Base-by-base conservation (phyloP, 1,140 invertebrate species). In the Dendroctonus valens region DNA sequence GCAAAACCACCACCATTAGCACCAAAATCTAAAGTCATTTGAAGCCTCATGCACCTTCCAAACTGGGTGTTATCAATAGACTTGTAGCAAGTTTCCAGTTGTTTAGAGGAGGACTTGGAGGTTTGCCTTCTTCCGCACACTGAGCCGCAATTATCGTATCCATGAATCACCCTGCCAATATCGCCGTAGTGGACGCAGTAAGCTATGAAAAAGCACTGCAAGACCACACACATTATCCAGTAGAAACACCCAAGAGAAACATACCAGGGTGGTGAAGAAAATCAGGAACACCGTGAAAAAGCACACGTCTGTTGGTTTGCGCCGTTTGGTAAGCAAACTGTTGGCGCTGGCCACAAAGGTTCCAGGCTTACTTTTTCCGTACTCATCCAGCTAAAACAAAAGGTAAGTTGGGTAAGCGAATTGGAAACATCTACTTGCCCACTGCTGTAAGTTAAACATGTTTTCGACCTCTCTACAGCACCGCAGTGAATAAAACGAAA, bases 241-340 rank as follows among this genome's bases (percentile, higher is more conserved):
- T 26, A 26, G 26, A 26, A 26, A 57, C 41, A 40, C 12, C 39
- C 14, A n/a, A 37, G 6, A 7, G 7, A 37, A 15, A 81, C 81
- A 81, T 82, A 88, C 87, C 78, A 86, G 81, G 54, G 80, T 81
- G 15, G 80, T 77, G 4, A 84, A 44, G 69, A 86, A 81, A 5
- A 74, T 67, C 7, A 83, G 65, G 41, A 88, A 78, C 4, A 87
- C 41, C 38, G 86, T 72, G 7, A 88, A 70, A 44, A 83, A 83
- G 12, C 82, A 61, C 5, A 86, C 71, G 77, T 89, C 87, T 0
- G 85, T 86, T 55, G 85, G 87, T 14, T 80, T 79, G 70, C 86
- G 50, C n/a, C 12, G 44, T 54, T 53, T 68, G 11, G 14, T n/a
- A 7, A 42, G 55, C 12, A 55, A 12, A 46, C 12, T 46, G 8